Base-by-base conservation (phyloP, 1,140 invertebrate genomes). In the Hyposmocoma kahamanoa region DNA sequence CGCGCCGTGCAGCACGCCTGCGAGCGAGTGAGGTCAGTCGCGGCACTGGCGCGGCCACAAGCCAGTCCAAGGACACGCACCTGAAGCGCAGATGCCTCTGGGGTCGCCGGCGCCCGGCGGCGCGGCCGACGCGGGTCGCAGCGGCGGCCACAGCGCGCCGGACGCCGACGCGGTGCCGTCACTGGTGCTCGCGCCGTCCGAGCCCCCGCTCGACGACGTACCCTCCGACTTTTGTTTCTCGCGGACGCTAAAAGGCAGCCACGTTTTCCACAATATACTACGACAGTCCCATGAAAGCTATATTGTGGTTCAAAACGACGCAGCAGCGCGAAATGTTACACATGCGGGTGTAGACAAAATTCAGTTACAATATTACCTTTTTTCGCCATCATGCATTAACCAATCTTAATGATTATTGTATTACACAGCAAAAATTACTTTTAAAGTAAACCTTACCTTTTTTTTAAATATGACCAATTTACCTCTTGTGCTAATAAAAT, bases 1-100 rank as follows among this genome's bases (percentile, higher is more conserved):
- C 53, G 96, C 91, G 15, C 94, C 92, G 79, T 98, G 96, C 78
- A 98, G 94, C 19, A 96, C 91, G 63, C 92, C 91, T 21, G 92
- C 92, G 45, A 36, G 5, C 5, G 24, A 11, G 24, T 26, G 24
- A 26, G 24, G 24, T 26, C n/a, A 11, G 24, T 6, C 24, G 11
- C 24, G 24, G 24, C 5, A 26, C 5, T 26, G 24, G 24, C 24
- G 24, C 5, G 24, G 24, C 24, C 24, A 6, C 11, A 26, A 11
- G 5, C 24, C 24, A 26, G 24, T 11, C 11, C 5, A 6, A 26
- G 11, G 24, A 5, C 11, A 47, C 13, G 0, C 50, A 76, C 72
- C 72, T 1, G 72, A 77, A 4, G 65, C 49, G 50, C 76, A 77
- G 15, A 87, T 50, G 17, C 66, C 62, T 0, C 82, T 54, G 0